Base-by-base conservation (phyloP, 2,888 invertebrate genomes). In the Galerucella pusilla region DNA sequence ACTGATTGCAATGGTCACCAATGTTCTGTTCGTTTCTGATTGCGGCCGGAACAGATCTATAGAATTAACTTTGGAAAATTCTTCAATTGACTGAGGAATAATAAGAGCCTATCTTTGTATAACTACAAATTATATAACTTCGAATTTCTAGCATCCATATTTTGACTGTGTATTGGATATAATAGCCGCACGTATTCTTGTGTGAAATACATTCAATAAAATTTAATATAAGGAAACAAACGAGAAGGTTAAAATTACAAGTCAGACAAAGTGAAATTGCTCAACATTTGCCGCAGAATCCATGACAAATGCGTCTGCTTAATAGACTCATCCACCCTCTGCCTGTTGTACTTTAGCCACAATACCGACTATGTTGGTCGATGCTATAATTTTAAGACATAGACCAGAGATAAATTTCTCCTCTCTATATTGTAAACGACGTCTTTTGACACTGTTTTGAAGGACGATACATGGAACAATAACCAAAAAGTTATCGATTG, bases 251-350 rank as follows among this genome's bases (percentile, higher is more conserved):
- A 71, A 75, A 77, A 77, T 77, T 75, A 75, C 77, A 75, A 78
- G 75, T 66, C 74, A 72, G 74, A 73, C 75, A 78, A 78, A 75
- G 72, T 74, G 75, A 74, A 78, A 78, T 74, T 70, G 75, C 74
- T 66, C 72, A 71, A 71, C 76, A 71, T 74, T 74, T 75, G 74
- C 76, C 45, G 73, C 71, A 71, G 73, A 73, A 72, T 76, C 69
- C 74, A 73, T 77, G 77, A 79, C 75, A 77, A 79, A 79, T 79
- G 71, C 68, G 75, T 76, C 76, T 68, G 76, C 75, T 73, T 77
- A 78, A 76, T 79, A 78, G 72, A 73, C 73, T 65, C 75, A 78
- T 79, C 76, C 74, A 77, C 78, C 74, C 64, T 77, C 77, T 73
- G 45, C 20, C 46, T 46, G 16, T 14, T 46, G 16, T 45, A 65